Evolutionary conservation across 2,113 vertebrate genomes (phyloP), one percentile per base, ranked within the genome.

Genomic region (Etheostoma spectabile): DNA sequence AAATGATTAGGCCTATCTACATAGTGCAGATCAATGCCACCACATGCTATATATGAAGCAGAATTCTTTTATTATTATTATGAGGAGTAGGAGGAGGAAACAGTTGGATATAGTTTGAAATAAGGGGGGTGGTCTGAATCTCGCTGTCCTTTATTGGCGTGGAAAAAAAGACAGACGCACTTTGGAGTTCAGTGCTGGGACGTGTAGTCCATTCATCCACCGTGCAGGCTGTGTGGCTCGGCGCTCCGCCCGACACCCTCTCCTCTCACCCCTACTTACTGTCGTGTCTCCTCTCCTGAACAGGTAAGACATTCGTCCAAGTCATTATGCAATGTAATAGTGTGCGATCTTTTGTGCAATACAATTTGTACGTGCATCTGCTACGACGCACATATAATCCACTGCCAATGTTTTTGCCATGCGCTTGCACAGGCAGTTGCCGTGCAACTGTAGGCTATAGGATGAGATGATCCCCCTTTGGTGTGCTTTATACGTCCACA

Each of bases 301-400:
- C 87, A 92, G 92, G 92, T 93, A 93, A 86, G 88, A 16, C 59
- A 61, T 74, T 59, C 38, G 22, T 87, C 84, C 66, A 76, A 91
- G 63, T 88, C 84, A 57, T 71, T 69, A 62, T 77, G 79, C 59
- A 16, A 33, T 70, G 80, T 33, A 59, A 35, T 74, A 24, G 48
- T 67, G 77, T 73, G 64, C 15, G 64, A 61, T 82, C 56, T 67
- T n/a, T 38, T 49, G 46, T 3, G n/a, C n/a, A n/a, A n/a, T n/a
- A 48, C 72, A 72, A n/a, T 33, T 76, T 76, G 0, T 1, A 18
- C 4, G 66, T 60, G 76, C 8, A 0, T 60, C 14, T 49, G 13
- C 12, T 30, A 7, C 55, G 16, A 49, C 66, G 51, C 53, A 6
- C 60, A 2, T 16, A 57, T 33, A 2, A 57, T 19, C 1, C 52